Percentiles rank a stretch among this genome's conserved stretches.
Evolutionary conservation across 1,140 invertebrate genomes (phyloP).

Genomic region (Eriocheir sinensis): DNA sequence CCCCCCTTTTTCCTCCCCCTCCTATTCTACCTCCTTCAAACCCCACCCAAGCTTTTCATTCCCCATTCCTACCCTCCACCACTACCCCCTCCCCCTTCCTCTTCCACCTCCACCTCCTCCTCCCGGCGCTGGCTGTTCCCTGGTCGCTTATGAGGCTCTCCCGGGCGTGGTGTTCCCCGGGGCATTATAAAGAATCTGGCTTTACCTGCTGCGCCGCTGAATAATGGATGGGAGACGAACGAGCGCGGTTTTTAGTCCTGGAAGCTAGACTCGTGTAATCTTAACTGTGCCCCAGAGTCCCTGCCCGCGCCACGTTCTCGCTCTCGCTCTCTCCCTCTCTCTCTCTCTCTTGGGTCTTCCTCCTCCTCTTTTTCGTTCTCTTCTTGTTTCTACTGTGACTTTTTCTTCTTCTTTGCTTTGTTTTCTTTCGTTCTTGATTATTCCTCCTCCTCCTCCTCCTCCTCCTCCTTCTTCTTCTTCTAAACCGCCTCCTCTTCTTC

Average conservation of each 20-base stretch:
- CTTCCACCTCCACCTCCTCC: neutral
- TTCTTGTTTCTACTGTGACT: neutral
- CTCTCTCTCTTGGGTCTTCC: neutral
- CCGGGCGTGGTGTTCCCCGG: slow-evolving; percentile 53
- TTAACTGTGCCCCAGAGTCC: slow-evolving; percentile 66
- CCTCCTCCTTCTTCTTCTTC: neutral
- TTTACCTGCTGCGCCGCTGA: slow-evolving; percentile 67
- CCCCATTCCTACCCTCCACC: neutral
- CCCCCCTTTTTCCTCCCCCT: too few relatives aligned
- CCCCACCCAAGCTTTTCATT: too few relatives aligned
- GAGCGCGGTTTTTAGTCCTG: slow-evolving; percentile 69
- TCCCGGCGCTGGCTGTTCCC: neutral
- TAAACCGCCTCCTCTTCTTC: neutral
- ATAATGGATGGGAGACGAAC: slow-evolving; percentile 72
- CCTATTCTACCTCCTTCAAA: neutral
- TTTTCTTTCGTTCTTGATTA: neutral
- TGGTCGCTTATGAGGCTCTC: slow-evolving; percentile 50
- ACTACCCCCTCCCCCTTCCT: neutral
- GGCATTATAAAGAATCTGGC: slow-evolving; percentile 74
- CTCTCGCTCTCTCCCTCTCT: neutral
- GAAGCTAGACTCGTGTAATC: slow-evolving; percentile 65
- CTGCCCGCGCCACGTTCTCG: neutral
- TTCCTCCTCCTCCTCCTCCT: neutral
- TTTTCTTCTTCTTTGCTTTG: neutral
- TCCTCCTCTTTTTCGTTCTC: slow-evolving; percentile 38